phyloP scores from a whole-genome alignment of 2,113 vertebrate genomes.

The Taurulus bubalis region DNA sequence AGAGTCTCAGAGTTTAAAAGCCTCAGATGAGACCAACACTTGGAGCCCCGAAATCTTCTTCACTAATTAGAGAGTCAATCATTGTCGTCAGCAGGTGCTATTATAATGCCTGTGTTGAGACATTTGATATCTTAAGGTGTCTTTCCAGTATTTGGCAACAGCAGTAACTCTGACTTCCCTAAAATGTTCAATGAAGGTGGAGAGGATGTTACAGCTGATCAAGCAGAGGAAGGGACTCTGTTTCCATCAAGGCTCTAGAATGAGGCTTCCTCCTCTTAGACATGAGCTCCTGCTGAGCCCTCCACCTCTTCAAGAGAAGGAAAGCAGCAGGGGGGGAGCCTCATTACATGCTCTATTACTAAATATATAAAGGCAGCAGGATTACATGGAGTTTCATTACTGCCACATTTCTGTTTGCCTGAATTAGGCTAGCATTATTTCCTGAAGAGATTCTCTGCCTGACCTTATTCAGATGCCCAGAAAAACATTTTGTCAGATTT shows the following conservation, averaged over 20 bases:
- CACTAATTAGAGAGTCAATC: not conserved
- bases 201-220: slow-evolving; percentile 51
- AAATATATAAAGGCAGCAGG: slow-evolving; percentile 1
- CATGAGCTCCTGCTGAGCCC: slow-evolving; percentile 33
- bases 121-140: not conserved
- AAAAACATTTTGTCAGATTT: not conserved
- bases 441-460: not conserved
- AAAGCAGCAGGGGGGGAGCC: slow-evolving; percentile 41
- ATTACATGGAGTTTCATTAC: slow-evolving; percentile 12
- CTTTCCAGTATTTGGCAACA: slow-evolving; percentile 28
- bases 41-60: not conserved
- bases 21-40: not conserved
- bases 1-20: not conserved
- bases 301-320: slow-evolving; percentile 43
- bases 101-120: not conserved
- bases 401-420: slow-evolving; percentile 26
- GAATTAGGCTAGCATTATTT: not conserved
- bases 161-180: slow-evolving; percentile 1
- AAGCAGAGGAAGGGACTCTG: slow-evolving; percentile 39
- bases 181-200: not conserved
- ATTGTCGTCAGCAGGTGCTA: no score
- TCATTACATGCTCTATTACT: slow-evolving; percentile 41
- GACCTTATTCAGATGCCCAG: slow-evolving; percentile 7
- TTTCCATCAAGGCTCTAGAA: slow-evolving; percentile 36
- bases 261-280: slow-evolving; percentile 30